These are phyloP conservation scores for Manduca sexta DNA, from an alignment of 1,140 invertebrate species.

Conservation along the genomic window DNA sequence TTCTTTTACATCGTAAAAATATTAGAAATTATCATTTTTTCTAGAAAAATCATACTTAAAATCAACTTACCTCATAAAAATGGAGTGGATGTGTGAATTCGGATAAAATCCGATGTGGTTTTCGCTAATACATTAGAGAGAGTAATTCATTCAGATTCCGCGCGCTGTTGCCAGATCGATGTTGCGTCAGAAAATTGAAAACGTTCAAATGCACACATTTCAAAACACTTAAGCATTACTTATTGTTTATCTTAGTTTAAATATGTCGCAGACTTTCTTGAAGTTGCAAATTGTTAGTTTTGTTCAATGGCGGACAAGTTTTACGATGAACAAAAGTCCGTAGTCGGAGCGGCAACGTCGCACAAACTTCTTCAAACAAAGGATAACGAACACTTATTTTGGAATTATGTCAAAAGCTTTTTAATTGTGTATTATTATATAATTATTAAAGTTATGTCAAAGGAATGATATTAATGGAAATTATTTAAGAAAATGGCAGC, in stretches of 20 bases:
- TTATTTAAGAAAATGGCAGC: conserved; percentile 4
- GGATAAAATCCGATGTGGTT: conserved; percentile 31
- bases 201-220: conserved; percentile 62
- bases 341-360: conserved; percentile 60
- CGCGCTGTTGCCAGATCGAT: conserved; percentile 64
- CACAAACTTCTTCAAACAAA: conserved; percentile 35
- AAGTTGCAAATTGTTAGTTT: neutral
- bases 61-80: conserved; percentile 53
- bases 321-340: conserved; percentile 13
- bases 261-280: conserved; percentile 6
- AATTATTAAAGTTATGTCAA: neutral
- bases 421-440: neutral
- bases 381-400: conserved; percentile 12
- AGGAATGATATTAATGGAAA: neutral
- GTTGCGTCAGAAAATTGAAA: conserved; percentile 66
- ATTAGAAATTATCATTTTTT: conserved; percentile 2
- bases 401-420: neutral
- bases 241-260: conserved; percentile 17
- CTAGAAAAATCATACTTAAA: neutral
- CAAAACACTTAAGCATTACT: conserved; percentile 56
- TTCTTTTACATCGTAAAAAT: conserved; percentile 11
- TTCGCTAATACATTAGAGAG: conserved; percentile 50
- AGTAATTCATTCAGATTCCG: conserved; percentile 47
- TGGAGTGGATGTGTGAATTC: conserved; percentile 25
- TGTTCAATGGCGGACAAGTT: neutral